Conservation (phyloP, 1,140 invertebrate species). For the Bursaphelenchus mucronatus region DNA sequence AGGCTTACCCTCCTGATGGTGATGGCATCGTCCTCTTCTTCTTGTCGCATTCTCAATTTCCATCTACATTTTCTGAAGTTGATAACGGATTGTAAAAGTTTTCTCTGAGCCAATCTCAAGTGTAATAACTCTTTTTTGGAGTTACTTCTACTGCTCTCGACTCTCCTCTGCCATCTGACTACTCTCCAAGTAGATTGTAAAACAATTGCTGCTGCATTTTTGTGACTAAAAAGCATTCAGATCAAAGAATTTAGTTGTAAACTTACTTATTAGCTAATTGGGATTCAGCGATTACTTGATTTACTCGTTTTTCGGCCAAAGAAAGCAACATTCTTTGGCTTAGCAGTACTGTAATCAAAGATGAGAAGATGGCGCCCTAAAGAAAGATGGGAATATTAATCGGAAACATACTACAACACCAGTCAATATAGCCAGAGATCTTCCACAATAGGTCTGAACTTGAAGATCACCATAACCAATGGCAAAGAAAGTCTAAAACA, state of each 20-base stretch:
- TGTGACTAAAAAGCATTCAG: conserved; percentile 39
- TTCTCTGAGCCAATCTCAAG: conserved; percentile 41
- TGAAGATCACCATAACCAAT: conserved; percentile 90
- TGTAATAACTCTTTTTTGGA: conserved; percentile 30
- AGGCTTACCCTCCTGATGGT: conserved; percentile 20
- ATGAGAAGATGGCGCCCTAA: conserved; percentile 51
- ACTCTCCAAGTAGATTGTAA: conserved; percentile 54
- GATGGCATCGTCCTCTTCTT: conserved; percentile 49
- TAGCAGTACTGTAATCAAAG: conserved; percentile 52
- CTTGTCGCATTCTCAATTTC: conserved; percentile 43
- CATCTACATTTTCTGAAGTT: conserved; percentile 49
- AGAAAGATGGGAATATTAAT: conserved; percentile 14
- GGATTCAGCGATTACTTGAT: conserved; percentile 56
- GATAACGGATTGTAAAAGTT: conserved; percentile 42
- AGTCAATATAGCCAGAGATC: conserved; percentile 91
- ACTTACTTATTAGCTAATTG: conserved; percentile 39
- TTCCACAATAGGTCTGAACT: conserved; percentile 96
- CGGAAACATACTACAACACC: conserved; percentile 82
- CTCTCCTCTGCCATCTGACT: conserved; percentile 34
- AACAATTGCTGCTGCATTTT: conserved; percentile 51
- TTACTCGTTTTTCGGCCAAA: conserved; percentile 45
- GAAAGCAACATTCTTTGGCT: conserved; percentile 43
- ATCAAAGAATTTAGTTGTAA: not conserved
- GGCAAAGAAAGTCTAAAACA: conserved; percentile 56
- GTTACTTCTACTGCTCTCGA: conserved; percentile 25